phyloP scores from a whole-genome alignment of 2,113 vertebrate species.

The Catagonus wagneri region DNA sequence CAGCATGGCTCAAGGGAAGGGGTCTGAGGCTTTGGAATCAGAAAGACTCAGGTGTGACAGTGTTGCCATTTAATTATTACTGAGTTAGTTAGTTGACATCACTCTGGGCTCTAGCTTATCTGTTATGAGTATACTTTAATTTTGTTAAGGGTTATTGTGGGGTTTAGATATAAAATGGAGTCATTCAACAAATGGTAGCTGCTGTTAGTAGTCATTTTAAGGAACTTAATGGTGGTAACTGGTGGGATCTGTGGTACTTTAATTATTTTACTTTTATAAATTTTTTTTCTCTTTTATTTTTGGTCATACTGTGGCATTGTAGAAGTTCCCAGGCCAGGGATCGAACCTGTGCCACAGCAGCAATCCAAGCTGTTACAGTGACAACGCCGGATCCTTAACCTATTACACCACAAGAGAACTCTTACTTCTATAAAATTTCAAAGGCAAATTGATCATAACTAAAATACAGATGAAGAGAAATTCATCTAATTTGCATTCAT shows the following conservation, averaged over 20 bases:
- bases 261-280: conserved; percentile 9
- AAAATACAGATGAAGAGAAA: background rate
- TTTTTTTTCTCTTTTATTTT: background rate
- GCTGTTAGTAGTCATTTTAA: background rate
- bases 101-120: background rate
- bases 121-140: background rate
- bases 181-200: background rate
- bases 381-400: too few relatives aligned
- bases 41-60: conserved; percentile 6
- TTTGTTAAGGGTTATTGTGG: conserved; percentile 6
- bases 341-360: too few relatives aligned
- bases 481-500: background rate
- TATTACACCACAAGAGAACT: too few relatives aligned
- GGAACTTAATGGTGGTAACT: background rate
- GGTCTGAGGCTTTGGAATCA: background rate
- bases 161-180: background rate
- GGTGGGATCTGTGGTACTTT: background rate
- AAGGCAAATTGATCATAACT: conserved; percentile 17
- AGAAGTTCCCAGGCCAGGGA: too few relatives aligned
- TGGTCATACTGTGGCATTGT: too few relatives aligned
- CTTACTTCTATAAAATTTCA: conserved; percentile 5
- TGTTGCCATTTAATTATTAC: conserved; percentile 9
- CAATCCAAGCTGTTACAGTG: too few relatives aligned
- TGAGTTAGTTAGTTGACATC: background rate
- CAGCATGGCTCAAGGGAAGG: background rate